Evolutionary conservation across 1,140 invertebrate genomes (phyloP).

Genomic region (Pararge aegeria): DNA sequence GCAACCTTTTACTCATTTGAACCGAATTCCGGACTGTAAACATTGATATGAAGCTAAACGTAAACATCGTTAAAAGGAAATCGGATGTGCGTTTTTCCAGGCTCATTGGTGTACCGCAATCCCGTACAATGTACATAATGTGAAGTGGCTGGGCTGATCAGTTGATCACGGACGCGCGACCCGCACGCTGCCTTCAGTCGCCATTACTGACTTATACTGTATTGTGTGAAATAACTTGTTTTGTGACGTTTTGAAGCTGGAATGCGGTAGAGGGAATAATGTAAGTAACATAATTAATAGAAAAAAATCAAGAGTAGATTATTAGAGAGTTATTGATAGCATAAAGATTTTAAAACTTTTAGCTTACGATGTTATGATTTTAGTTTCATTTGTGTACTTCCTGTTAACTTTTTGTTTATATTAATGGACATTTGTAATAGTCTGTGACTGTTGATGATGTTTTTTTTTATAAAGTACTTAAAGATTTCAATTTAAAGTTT

Average conservation of each 20-base stretch:
- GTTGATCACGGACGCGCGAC: slow-evolving; percentile 19
- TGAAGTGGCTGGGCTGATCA: slow-evolving; percentile 6
- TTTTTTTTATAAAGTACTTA: too few species aligned
- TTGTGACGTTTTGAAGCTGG: not conserved
- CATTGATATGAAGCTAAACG: not conserved
- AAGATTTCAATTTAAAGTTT: too few species aligned
- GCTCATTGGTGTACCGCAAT: not conserved
- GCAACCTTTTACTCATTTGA: too few species aligned
- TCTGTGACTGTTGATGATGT: too few species aligned
- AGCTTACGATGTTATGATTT: too few species aligned
- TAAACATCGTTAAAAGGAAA: slow-evolving; percentile 5
- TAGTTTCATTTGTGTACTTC: too few species aligned
- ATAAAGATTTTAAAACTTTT: too few species aligned
- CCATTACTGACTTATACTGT: not conserved
- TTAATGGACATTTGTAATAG: too few species aligned
- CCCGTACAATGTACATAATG: not conserved
- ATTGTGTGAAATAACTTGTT: not conserved
- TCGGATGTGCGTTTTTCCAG: slow-evolving; percentile 7
- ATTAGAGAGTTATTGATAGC: too few species aligned
- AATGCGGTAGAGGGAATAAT: not conserved
- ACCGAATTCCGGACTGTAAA: not conserved
- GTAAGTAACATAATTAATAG: not conserved
- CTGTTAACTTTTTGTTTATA: too few species aligned
- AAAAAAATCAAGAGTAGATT: too few species aligned
- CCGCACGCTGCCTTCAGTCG: not conserved